These are phyloP conservation scores for Nothoprocta pentlandii DNA, from an alignment of 2,113 vertebrate species.

Conservation along the genomic window DNA sequence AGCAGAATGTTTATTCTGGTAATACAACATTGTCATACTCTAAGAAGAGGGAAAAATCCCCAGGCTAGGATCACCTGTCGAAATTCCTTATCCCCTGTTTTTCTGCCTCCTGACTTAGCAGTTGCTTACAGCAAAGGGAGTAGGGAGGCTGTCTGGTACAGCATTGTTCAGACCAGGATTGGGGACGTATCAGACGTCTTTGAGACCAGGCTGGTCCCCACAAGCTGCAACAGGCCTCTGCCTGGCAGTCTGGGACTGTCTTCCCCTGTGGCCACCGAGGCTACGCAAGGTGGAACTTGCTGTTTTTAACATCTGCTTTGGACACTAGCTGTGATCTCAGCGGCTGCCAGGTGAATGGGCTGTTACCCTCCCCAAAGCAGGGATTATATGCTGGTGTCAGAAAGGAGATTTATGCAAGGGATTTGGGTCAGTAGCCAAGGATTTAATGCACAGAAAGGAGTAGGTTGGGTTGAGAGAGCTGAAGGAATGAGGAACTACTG, in stretches of 20 bases:
- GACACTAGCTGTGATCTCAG: background rate
- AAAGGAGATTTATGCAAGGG: background rate
- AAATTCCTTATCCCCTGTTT: background rate
- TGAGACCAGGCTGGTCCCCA: background rate
- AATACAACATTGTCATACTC: background rate
- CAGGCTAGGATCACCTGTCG: background rate
- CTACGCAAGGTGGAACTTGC: background rate
- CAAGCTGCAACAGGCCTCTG: background rate
- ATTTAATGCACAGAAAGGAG: fast-evolving
- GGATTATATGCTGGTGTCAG: background rate
- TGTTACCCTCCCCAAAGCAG: background rate
- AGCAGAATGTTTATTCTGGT: background rate
- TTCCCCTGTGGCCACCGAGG: fast-evolving
- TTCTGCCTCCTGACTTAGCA: background rate
- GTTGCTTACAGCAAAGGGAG: no score
- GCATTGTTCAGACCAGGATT: background rate
- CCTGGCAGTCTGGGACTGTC: background rate
- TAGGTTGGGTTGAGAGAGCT: background rate
- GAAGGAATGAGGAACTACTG: background rate
- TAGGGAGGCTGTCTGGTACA: background rate
- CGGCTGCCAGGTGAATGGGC: background rate
- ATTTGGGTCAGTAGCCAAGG: background rate
- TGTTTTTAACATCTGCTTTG: background rate
- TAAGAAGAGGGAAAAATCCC: background rate
- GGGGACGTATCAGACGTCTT: fast-evolving